Percentiles rank a stretch among this genome's conserved stretches.
Evolutionary conservation across 2,888 invertebrate genomes (phyloP).

Genomic region (Lagria hirta): DNA sequence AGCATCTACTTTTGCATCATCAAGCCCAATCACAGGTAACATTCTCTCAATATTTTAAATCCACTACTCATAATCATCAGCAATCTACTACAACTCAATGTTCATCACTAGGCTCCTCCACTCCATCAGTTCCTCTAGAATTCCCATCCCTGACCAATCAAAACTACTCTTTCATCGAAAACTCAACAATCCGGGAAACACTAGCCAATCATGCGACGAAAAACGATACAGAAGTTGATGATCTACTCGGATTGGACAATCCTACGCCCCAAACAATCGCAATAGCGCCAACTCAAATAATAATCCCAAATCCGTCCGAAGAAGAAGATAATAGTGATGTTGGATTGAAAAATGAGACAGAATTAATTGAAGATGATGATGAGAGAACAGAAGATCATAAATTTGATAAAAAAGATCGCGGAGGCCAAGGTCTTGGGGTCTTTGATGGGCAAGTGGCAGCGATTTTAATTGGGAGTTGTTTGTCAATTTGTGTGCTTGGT

Average conservation of each 20-base stretch:
- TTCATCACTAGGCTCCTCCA: no score
- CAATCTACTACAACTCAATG: no score
- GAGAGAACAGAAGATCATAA: conserved; percentile 31
- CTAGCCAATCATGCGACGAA: conserved; percentile 8
- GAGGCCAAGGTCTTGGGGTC: no score
- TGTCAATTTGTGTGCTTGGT: conserved; percentile 44
- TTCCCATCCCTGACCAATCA: conserved; percentile 12
- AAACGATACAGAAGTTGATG: conserved; percentile 12
- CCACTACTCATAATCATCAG: no score
- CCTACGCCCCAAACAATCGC: background rate
- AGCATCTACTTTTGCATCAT: no score
- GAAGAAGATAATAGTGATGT: conserved; percentile 3
- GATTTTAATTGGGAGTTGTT: conserved; percentile 40
- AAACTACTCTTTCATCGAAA: conserved; percentile 17
- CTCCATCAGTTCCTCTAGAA: conserved; percentile 7
- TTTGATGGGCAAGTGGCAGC: conserved; percentile 35
- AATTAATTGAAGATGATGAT: conserved; percentile 29
- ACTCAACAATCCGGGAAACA: conserved; percentile 17
- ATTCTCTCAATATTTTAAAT: no score
- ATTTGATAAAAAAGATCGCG: conserved; percentile 9
- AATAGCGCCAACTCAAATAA: background rate
- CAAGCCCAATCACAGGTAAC: no score
- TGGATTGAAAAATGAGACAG: conserved; percentile 6
- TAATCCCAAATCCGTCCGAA: background rate
- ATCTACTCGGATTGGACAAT: conserved; percentile 1